These are phyloP conservation scores for Myanophis thanlyinensis DNA, from an alignment of 2,113 vertebrate species.

Conservation along the genomic window DNA sequence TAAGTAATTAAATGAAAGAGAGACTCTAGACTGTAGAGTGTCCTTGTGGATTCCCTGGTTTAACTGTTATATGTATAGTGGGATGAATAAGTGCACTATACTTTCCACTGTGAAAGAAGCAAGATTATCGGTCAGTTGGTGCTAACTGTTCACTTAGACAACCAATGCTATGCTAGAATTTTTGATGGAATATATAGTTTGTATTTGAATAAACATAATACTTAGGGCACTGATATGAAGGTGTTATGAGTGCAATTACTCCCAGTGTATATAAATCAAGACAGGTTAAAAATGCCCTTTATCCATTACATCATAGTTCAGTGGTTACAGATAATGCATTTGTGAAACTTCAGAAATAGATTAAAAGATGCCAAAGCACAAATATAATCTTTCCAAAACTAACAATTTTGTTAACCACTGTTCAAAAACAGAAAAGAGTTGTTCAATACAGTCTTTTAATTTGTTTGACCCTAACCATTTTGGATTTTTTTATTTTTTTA, in stretches of 20 bases:
- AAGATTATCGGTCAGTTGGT: neutral
- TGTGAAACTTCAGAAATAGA: neutral
- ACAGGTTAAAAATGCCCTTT: neutral
- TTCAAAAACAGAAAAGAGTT: neutral
- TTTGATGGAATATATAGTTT: neutral
- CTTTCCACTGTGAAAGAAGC: neutral
- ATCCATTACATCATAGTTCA: neutral
- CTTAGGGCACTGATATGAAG: neutral
- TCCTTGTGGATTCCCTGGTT: neutral
- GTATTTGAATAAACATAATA: neutral
- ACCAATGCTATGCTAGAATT: neutral
- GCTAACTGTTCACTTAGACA: neutral
- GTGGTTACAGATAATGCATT: neutral
- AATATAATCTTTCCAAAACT: neutral
- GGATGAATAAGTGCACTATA: neutral
- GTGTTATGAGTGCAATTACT: neutral
- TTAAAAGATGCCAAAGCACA: neutral
- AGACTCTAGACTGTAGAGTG: neutral
- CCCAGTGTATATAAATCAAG: neutral
- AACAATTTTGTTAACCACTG: neutral
- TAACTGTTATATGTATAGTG: neutral
- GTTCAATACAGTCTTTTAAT: neutral
- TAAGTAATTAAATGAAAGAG: neutral
- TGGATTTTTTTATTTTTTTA: neutral
- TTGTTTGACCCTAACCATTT: neutral